A percentile compares a stretch with the other conserved stretches of the same genome.
phyloP scores from a whole-genome alignment of 2,888 invertebrate genomes.

The Drepana falcataria region DNA sequence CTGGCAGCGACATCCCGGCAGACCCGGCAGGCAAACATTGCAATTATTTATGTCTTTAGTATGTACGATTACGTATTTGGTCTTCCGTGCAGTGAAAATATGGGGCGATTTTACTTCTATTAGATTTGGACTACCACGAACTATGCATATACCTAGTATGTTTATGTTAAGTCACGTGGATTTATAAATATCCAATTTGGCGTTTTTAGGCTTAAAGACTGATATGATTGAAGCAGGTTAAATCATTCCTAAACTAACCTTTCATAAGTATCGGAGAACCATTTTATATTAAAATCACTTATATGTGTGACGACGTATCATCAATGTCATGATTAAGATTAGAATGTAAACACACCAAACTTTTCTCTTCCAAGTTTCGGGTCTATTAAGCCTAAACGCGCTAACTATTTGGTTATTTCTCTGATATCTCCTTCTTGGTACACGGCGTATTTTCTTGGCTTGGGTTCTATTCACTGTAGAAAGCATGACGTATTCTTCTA shows the following conservation, averaged over 20 bases:
- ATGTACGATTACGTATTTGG: not conserved
- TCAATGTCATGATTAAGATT: no score
- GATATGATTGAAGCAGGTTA: not conserved
- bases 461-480: constrained; percentile 2
- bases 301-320: no score
- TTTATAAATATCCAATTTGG: not conserved
- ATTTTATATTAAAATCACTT: no score
- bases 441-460: constrained; percentile 11
- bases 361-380: constrained; percentile 5
- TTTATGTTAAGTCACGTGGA: constrained; percentile 1
- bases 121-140: constrained; percentile 7
- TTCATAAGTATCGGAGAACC: no score
- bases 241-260: no score
- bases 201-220: constrained; percentile 33
- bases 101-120: constrained; percentile 23
- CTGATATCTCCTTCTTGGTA: constrained; percentile 11
- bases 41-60: constrained; percentile 19
- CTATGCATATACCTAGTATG: not conserved
- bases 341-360: no score
- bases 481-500: not conserved
- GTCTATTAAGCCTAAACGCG: constrained; percentile 30
- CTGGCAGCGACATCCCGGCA: constrained; percentile 70
- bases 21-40: constrained; percentile 60
- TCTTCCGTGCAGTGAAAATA: constrained; percentile 12
- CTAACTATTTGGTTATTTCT: constrained; percentile 3